These are phyloP conservation scores for Mustelus asterias DNA, from an alignment of 2,113 vertebrate species.

Conservation along the genomic window DNA sequence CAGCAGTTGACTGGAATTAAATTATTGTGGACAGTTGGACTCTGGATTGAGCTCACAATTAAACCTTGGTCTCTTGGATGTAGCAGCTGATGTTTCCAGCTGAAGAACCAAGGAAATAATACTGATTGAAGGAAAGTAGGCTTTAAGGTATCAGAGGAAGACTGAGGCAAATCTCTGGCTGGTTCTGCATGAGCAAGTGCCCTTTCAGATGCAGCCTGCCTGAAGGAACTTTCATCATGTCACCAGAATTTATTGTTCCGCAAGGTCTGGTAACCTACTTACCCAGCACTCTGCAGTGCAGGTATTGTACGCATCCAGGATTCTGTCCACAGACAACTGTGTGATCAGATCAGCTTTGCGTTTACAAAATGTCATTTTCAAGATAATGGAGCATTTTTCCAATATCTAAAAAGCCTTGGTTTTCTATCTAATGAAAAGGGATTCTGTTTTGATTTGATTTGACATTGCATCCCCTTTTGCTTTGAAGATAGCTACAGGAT, in stretches of 20 bases:
- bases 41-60: constrained; percentile 44
- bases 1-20: constrained; percentile 35
- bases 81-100: constrained; percentile 40
- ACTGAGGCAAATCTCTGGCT: constrained; percentile 38
- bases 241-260: constrained; percentile 55
- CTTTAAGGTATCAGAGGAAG: constrained; percentile 41
- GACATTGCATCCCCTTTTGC: constrained; percentile 19
- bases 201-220: constrained; percentile 19
- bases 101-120: constrained; percentile 49
- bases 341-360: constrained; percentile 4
- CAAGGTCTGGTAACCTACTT: constrained; percentile 48
- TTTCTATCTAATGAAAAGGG: neutral
- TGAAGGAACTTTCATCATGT: constrained; percentile 48
- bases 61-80: neutral
- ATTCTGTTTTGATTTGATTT: constrained; percentile 5
- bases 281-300: constrained; percentile 51
- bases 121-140: constrained; percentile 52
- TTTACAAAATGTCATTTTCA: neutral
- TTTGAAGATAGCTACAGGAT: constrained; percentile 5
- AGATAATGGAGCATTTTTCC: neutral
- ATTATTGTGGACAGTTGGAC: constrained; percentile 54
- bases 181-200: constrained; percentile 39
- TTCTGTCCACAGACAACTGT: neutral
- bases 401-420: neutral
- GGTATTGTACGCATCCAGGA: constrained; percentile 44